phyloP scores from a whole-genome alignment of 2,797 vertebrate species.

The Lepilemur ruficaudatus region DNA sequence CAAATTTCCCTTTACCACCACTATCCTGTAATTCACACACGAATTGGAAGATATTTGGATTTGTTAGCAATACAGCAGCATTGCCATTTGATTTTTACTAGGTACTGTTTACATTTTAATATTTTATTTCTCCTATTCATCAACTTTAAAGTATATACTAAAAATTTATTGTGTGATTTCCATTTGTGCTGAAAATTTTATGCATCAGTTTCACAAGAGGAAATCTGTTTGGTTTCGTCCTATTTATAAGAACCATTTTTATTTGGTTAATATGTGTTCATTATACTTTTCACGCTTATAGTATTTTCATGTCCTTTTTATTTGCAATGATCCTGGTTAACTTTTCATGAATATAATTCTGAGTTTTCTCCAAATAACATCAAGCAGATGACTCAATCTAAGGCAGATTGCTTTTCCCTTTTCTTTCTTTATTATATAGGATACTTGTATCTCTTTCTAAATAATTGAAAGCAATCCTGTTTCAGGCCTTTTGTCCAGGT shows the following conservation, averaged over 20 bases:
- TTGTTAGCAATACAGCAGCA: background rate
- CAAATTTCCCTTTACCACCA: background rate
- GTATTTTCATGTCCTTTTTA: background rate
- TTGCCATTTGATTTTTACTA: background rate
- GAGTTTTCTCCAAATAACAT: background rate
- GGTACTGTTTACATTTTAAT: background rate
- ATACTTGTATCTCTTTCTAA: background rate
- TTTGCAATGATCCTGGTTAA: background rate
- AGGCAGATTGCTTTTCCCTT: background rate
- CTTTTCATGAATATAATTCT: background rate
- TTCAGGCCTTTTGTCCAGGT: background rate
- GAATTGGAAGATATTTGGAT: background rate
- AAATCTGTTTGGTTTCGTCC: background rate
- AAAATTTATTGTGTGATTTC: background rate
- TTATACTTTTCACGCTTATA: background rate
- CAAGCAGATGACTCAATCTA: background rate
- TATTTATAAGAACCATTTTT: background rate
- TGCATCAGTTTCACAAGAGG: background rate
- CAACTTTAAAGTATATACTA: background rate
- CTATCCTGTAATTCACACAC: background rate
- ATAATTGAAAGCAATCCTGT: background rate
- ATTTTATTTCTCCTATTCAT: constrained; percentile 7
- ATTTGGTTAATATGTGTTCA: background rate
- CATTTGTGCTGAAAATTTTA: background rate
- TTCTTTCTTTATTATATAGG: background rate